phyloP scores from a whole-genome alignment of 2,113 vertebrate species.

The Hypomesus transpacificus region DNA sequence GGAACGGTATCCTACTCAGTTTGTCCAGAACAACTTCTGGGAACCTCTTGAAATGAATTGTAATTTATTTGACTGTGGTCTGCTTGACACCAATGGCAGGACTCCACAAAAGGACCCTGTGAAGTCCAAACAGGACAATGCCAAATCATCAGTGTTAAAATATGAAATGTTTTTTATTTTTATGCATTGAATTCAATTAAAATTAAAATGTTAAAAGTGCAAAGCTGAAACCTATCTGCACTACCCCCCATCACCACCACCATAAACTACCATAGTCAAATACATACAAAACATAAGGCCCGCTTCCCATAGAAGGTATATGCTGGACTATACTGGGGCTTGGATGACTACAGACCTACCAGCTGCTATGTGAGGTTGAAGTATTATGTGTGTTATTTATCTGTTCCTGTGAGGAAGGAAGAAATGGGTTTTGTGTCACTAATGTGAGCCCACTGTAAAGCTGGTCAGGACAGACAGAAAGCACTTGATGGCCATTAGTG shows the following conservation, averaged over 20 bases:
- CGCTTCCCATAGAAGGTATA: background rate
- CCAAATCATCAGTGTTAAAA: background rate
- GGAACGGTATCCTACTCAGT: background rate
- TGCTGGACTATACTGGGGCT: background rate
- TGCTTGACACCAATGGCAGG: background rate
- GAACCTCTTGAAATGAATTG: background rate
- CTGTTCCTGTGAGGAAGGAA: conserved; percentile 55
- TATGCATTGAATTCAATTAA: background rate
- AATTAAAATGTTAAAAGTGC: background rate
- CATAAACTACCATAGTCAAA: background rate
- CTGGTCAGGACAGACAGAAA: conserved; percentile 45
- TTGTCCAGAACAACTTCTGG: background rate
- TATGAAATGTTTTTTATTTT: background rate
- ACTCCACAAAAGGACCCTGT: background rate
- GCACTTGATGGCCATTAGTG: conserved; percentile 78
- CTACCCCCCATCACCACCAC: background rate
- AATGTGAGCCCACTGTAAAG: conserved; percentile 60
- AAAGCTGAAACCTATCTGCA: conserved; percentile 7
- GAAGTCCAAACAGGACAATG: background rate
- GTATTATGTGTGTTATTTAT: conserved; percentile 10
- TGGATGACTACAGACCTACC: background rate
- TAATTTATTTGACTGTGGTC: conserved; percentile 11
- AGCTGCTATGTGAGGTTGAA: background rate
- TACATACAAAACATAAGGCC: background rate
- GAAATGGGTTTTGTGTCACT: conserved; percentile 64